Evolutionary conservation across 2,888 invertebrate genomes (phyloP), one percentile per base, ranked within the genome.

Genomic region (Amblyjoppa fuscipennis): DNA sequence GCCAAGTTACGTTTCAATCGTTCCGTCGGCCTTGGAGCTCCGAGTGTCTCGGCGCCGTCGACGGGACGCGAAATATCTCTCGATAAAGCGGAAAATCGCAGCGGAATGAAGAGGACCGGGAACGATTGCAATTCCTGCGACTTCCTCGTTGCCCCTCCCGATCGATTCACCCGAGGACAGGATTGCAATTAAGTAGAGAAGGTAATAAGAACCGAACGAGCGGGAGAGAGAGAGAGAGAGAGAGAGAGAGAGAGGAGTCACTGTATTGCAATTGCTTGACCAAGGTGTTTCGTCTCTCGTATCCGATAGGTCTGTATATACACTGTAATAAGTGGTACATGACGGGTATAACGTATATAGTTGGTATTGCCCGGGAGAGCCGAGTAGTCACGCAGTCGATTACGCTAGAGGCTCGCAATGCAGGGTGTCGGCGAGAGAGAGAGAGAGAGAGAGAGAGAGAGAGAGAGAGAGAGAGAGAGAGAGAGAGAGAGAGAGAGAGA

Each of bases 351-450:
- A 56, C 56, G 56, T 41, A 41, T 3, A 73, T 41, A 34, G 16
- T 38, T 25, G 41, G 73, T 13, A 73, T 25, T 41, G 59, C 38
- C 13, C 38, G 59, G 41, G 73, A 71, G 59, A 64, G 64, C 31
- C 31, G 64, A 31, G 64, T 64, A 64, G 75, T 74, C 83, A 70
- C 79, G 83, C 70, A 70, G 79, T 83, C 83, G 83, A 75, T 83
- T 79, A 64, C 79, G 79, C 70, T 77, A 82, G 71, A 68, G 73
- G 25, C 28, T 59, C 34, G 64, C 31, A 16, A 49, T 49, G 45
- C 45, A 49, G 45, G 45, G 45, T 49, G 45, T 49, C 16, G 45
- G 45, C 6, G 3, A n/a, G 25, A 25, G 16, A n/a, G 53, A 53
- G n/a, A 53, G 9, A 9, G 64, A 49, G 41, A 61, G 76, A 49